Evolutionary conservation across 1,140 invertebrate species (phyloP).

Genomic region (Penaeus indicus): DNA sequence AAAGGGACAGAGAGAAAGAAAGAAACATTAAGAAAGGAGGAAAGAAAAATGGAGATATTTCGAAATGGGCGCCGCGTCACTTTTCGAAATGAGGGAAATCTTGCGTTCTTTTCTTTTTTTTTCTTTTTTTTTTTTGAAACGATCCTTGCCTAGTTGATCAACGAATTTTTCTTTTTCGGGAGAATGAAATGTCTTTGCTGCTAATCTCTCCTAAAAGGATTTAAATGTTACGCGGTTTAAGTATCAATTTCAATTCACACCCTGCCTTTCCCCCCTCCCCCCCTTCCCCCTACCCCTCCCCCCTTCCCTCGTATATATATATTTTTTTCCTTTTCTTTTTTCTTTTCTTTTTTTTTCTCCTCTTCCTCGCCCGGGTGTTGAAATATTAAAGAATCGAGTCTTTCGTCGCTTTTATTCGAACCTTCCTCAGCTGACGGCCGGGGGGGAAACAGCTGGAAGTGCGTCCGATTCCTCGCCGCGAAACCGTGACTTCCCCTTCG

Average conservation of each 20-base stretch:
- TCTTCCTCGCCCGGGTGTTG: constrained; percentile 40
- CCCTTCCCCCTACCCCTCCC: not conserved
- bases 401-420: constrained; percentile 39
- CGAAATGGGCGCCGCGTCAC: too few relatives aligned
- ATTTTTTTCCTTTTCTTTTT: too few relatives aligned
- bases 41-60: not conserved
- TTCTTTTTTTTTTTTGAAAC: not conserved
- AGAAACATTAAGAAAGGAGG: not conserved
- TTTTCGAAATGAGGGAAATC: not conserved
- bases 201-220: not conserved
- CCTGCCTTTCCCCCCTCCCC: too few relatives aligned
- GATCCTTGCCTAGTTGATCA: not conserved
- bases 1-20: not conserved
- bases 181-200: not conserved
- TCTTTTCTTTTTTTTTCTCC: too few relatives aligned
- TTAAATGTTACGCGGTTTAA: constrained; percentile 2
- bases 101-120: not conserved
- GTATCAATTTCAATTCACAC: constrained; percentile 24
- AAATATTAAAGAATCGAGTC: constrained; percentile 56
- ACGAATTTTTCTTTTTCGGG: constrained; percentile 6
- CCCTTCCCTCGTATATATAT: constrained; percentile 16
- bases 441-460: constrained; percentile 47
- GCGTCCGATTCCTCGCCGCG: not conserved
- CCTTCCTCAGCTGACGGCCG: constrained; percentile 47
- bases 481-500: not conserved